Conservation (phyloP, 1,140 invertebrate species). For the Drosophila pandora region DNA sequence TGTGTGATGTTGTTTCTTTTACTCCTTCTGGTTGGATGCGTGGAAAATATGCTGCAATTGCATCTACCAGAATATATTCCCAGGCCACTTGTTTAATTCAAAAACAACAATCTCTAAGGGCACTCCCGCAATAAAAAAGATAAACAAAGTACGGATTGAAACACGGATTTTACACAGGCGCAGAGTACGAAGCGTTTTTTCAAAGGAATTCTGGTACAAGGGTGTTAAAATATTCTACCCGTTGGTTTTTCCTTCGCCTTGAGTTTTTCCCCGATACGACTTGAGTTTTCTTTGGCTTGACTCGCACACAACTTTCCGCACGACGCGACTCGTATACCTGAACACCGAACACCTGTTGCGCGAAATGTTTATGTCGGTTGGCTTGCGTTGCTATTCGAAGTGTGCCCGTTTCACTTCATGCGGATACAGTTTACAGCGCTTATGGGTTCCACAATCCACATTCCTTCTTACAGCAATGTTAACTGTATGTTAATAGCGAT, state of each 20-base stretch:
- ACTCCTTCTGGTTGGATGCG: constrained; percentile 26
- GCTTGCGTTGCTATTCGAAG: too few relatives aligned
- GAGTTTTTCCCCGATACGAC: constrained; percentile 25
- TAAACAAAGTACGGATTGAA: constrained; percentile 14
- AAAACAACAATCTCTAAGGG: not conserved
- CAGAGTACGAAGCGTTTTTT: constrained; percentile 7
- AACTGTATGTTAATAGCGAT: too few relatives aligned
- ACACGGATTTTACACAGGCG: constrained; percentile 8
- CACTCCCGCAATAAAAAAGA: constrained; percentile 7
- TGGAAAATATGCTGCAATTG: constrained; percentile 59
- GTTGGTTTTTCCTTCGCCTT: not conserved
- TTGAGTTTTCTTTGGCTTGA: constrained; percentile 38
- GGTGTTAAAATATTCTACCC: constrained; percentile 38
- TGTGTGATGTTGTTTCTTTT: constrained; percentile 24
- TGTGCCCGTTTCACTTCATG: too few relatives aligned
- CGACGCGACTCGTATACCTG: constrained; percentile 19
- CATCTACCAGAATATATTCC: constrained; percentile 48
- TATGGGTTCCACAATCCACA: too few relatives aligned
- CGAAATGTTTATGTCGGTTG: not conserved
- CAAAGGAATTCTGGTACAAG: constrained; percentile 60
- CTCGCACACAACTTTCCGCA: constrained; percentile 28
- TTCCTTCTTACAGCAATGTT: too few relatives aligned
- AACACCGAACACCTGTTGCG: constrained; percentile 33
- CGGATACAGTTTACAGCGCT: too few relatives aligned
- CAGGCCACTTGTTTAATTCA: constrained; percentile 21